Percentiles rank a stretch among this genome's conserved stretches.
Conservation (phyloP, 2,888 invertebrate genomes). For the Craniophora ligustri region DNA sequence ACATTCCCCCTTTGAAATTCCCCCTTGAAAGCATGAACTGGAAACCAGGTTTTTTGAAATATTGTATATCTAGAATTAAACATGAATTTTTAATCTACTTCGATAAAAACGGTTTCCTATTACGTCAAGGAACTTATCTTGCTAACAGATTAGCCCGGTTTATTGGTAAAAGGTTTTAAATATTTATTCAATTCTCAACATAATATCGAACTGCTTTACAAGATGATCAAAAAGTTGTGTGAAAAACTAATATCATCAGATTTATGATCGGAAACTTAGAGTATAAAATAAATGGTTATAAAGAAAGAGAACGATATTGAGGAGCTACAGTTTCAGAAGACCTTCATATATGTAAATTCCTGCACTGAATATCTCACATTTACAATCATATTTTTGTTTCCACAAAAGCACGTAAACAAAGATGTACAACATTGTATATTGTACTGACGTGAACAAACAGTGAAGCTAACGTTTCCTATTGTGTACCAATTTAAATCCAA, state of each 20-base stretch:
- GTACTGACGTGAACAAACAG: not conserved
- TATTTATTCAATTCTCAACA: too few relatives aligned
- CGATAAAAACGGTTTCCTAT: constrained; percentile 47
- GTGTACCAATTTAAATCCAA: not conserved
- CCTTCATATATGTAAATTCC: not conserved
- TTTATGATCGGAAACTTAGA: too few relatives aligned
- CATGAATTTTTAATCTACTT: constrained; percentile 66
- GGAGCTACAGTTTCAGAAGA: not conserved
- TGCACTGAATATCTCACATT: not conserved
- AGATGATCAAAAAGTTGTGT: not conserved
- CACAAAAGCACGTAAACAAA: not conserved
- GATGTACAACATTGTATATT: not conserved
- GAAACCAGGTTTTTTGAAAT: constrained; percentile 67
- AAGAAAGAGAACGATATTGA: too few relatives aligned
- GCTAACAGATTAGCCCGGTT: not conserved
- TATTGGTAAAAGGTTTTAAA: too few relatives aligned
- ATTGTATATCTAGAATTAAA: constrained; percentile 64
- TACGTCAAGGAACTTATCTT: constrained; percentile 17
- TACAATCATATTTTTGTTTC: not conserved
- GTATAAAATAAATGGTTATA: too few relatives aligned
- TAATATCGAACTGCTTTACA: too few relatives aligned
- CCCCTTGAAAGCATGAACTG: constrained; percentile 64
- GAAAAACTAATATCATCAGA: not conserved
- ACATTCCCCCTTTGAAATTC: constrained; percentile 65
- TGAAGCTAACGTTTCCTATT: not conserved